Evolutionary conservation across 1,140 invertebrate species (phyloP), one percentile per base, ranked within the genome.

Genomic region (Argopecten irradians): DNA sequence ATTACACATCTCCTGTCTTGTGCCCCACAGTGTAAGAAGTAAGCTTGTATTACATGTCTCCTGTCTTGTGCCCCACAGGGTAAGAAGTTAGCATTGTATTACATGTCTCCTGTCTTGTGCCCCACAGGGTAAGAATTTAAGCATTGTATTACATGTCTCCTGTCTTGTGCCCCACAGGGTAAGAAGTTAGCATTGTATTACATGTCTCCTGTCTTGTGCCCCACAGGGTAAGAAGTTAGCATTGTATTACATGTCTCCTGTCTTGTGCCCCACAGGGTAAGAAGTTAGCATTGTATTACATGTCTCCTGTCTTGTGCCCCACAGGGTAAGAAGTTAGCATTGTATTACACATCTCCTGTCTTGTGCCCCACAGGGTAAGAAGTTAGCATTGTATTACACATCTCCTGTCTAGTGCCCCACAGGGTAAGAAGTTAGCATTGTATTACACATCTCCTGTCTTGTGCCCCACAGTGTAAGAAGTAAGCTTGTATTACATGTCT

Each of bases 41-140:
- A n/a, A n/a, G n/a, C n/a, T n/a, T n/a, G n/a, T n/a, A n/a, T n/a
- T n/a, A n/a, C n/a, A n/a, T n/a, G n/a, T n/a, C n/a, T n/a, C n/a
- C n/a, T n/a, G n/a, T n/a, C 55, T 35, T 86, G 39, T 34, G 43
- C 32, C 39, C 89, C 91, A n/a, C 36, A 94, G 94, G 93, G 93
- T 28, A 94, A 94, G 85, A 93, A 92, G 86, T 86, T 95, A 34
- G 91, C 93, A 9, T 16, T 22, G 14, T 43, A 28, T 16, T 34
- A 55, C 8, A 85, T n/a, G n/a, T n/a, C n/a, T n/a, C n/a, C n/a
- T n/a, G n/a, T n/a, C 55, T 35, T 86, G 39, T 34, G 43, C 32
- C 39, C 89, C 91, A n/a, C 36, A 94, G 94, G 93, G 93, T 28
- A 94, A 94, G 85, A 93, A 92, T 84, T 86, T 95, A n/a, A n/a